Conservation (phyloP, 2,888 invertebrate species). For the Catocala sponsa region DNA sequence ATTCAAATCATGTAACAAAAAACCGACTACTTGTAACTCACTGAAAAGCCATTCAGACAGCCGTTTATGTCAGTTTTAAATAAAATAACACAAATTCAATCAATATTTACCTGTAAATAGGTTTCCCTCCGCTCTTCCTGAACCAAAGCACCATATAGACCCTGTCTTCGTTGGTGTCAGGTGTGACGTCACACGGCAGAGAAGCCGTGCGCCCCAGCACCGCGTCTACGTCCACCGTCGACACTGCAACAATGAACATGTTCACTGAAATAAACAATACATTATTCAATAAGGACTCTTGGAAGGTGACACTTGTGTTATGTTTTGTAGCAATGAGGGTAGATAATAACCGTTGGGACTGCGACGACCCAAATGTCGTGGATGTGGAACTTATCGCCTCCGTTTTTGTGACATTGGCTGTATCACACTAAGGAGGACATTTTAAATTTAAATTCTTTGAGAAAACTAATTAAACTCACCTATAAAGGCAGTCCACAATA, state of each 20-base stretch:
- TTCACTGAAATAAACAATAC: conserved; percentile 14
- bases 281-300: background rate
- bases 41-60: too few relatives aligned
- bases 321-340: background rate
- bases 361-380: too few relatives aligned
- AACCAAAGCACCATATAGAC: conserved; percentile 98
- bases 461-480: too few relatives aligned
- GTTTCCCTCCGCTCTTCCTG: conserved; percentile 94
- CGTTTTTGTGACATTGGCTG: too few relatives aligned
- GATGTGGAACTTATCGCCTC: too few relatives aligned
- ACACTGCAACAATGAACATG: conserved; percentile 71
- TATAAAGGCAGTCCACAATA: too few relatives aligned
- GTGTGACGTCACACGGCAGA: conserved; percentile 96
- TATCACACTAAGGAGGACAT: too few relatives aligned
- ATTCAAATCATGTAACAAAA: too few relatives aligned
- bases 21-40: too few relatives aligned
- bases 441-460: too few relatives aligned
- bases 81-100: background rate
- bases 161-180: conserved; percentile 93
- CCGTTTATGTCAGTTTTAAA: background rate
- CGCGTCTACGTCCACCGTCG: conserved; percentile 91
- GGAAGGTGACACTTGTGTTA: background rate
- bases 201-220: conserved; percentile 95
- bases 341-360: background rate
- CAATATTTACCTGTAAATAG: conserved; percentile 93